Percentiles rank a stretch among this genome's conserved stretches.
These are phyloP conservation scores for Euschistus heros DNA, from an alignment of 1,140 invertebrate species.

Conservation along the genomic window DNA sequence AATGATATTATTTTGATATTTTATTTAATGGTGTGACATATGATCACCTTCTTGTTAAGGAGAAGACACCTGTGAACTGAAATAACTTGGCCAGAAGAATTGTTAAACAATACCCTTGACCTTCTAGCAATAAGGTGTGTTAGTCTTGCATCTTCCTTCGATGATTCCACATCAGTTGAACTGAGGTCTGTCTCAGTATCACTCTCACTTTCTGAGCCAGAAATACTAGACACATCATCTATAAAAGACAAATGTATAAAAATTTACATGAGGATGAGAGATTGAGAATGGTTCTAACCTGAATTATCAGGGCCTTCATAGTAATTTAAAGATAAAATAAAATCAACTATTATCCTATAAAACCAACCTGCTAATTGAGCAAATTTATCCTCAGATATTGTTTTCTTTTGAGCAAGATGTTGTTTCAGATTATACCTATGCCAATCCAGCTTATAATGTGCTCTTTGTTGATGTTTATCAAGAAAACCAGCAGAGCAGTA, in stretches of 20 bases:
- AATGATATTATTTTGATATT: neutral
- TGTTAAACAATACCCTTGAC: slow-evolving; percentile 62
- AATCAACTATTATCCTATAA: too few species aligned
- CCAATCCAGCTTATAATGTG: slow-evolving; percentile 88
- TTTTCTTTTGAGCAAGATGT: slow-evolving; percentile 74
- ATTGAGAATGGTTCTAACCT: too few species aligned
- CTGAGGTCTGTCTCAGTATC: slow-evolving; percentile 38
- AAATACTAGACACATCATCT: slow-evolving; percentile 67
- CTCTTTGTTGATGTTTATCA: slow-evolving; percentile 49
- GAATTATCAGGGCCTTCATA: too few species aligned
- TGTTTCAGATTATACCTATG: slow-evolving; percentile 94
- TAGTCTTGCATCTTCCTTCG: slow-evolving; percentile 33
- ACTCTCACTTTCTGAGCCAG: slow-evolving; percentile 50
- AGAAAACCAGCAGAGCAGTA: slow-evolving; percentile 43
- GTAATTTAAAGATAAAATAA: too few species aligned
- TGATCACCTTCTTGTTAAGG: slow-evolving; percentile 49
- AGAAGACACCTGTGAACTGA: slow-evolving; percentile 60
- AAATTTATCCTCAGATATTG: slow-evolving; percentile 75
- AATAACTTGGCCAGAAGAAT: slow-evolving; percentile 51
- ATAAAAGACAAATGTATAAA: slow-evolving; percentile 12
- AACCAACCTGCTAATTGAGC: slow-evolving; percentile 37
- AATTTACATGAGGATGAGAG: neutral
- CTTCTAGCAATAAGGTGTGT: slow-evolving; percentile 46
- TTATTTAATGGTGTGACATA: neutral
- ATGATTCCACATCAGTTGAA: slow-evolving; percentile 26